Evolutionary conservation across 2,113 vertebrate genomes (phyloP).

Genomic region (Notothenia coriiceps): DNA sequence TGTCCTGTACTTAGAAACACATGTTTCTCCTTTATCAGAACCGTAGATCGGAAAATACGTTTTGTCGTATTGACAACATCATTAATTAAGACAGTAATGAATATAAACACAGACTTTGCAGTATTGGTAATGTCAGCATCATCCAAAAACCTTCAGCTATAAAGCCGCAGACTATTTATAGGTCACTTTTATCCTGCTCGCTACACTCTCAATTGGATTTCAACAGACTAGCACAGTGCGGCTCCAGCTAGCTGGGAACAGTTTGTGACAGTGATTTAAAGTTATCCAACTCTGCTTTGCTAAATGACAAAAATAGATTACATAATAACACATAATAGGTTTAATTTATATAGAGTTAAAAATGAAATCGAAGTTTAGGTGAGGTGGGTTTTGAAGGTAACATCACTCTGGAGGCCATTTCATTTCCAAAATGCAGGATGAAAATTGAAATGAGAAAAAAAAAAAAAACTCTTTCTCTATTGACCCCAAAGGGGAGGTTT

Average conservation of each 20-base stretch:
- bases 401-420: not conserved
- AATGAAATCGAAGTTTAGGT: not conserved
- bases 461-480: not conserved
- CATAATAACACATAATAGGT: not conserved
- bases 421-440: not conserved
- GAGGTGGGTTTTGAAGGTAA: not conserved
- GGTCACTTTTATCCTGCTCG: constrained; percentile 5
- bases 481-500: constrained; percentile 22
- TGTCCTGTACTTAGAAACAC: constrained; percentile 19
- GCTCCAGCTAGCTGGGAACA: not conserved
- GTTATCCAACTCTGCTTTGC: not conserved
- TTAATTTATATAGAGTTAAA: not conserved
- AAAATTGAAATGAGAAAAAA: not conserved
- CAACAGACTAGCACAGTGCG: constrained; percentile 1
- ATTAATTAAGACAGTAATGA: constrained; percentile 38
- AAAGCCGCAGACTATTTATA: constrained; percentile 10
- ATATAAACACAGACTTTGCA: not conserved
- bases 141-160: not conserved
- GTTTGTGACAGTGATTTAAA: not conserved
- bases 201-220: constrained; percentile 20
- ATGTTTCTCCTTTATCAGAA: constrained; percentile 15
- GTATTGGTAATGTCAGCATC: constrained; percentile 8
- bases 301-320: not conserved
- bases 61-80: constrained; percentile 6
- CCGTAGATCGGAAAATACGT: not conserved